Base-by-base conservation (phyloP, 37 sponge, comb jelly and placozoan genomes). In the Geodia barretti region DNA sequence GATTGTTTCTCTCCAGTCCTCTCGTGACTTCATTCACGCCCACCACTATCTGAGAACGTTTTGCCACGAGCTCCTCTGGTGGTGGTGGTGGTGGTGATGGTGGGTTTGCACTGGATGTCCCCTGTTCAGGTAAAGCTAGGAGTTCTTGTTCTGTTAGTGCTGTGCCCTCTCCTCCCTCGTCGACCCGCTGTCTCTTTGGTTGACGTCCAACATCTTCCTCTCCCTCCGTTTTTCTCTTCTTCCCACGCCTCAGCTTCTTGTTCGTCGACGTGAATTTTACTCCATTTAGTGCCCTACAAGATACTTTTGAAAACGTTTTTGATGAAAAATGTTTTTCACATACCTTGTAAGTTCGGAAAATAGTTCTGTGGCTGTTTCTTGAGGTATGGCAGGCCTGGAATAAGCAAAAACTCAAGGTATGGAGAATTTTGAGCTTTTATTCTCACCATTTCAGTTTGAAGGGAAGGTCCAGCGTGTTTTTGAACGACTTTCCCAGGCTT, bases 11-110 rank as follows among this genome's bases (percentile, higher is more conserved):
- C 69, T 93, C 93, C 39, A 93, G 65, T 23, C 41, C 14, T 29
- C 86, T 77, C 8, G 83, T 75, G 2, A 89, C 81, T 24, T 68
- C 76, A 39, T 86, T 93, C 34, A 89, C 32, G 1, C 93, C 93
- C 11, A 93, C 37, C 39, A 88, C 71, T 8, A 93, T 41, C 36
- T 81, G 81, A 0, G 64, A 41, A n/a, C 75, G 70, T 60, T 83
- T 88, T 25, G 72, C 61, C 47, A 43, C 61, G 26, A 69, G 34
- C 8, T 5, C 35, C 33, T 62, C 38, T 59, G 39, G 25, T 47
- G 32, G 23, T n/a, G 4, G 41, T 31, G 32, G 26, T n/a, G 21
- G 26, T 3, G 2, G 66, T 14, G 37, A 2, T 38, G 42, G 21
- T 5, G 60, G 60, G 23, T 29, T 29, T 39, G 42, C 34, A 39